Percentiles rank a stretch among this genome's conserved stretches.
phyloP scores from a whole-genome alignment of 2,888 invertebrate genomes.

The Dorcus parallelipipedus region DNA sequence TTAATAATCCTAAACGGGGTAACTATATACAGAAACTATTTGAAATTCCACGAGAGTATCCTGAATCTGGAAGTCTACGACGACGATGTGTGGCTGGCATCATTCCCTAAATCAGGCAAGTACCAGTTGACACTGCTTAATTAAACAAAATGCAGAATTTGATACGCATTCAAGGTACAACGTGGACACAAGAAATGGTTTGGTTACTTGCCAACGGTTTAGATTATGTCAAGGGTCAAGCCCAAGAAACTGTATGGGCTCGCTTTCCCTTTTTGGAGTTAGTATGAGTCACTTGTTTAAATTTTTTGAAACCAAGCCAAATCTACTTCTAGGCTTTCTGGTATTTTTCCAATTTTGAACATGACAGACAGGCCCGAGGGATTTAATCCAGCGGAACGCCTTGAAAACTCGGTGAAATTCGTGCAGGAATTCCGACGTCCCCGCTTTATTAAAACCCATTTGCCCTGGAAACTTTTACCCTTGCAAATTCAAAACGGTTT shows the following conservation, averaged over 20 bases:
- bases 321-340: too few relatives aligned
- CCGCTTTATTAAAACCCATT: conserved; percentile 24
- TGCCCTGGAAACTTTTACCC: conserved; percentile 25
- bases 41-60: conserved; percentile 30
- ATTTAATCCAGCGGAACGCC: conserved; percentile 2
- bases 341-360: background rate
- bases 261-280: conserved; percentile 72
- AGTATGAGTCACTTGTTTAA: conserved; percentile 37
- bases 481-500: conserved; percentile 34
- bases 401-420: conserved; percentile 3
- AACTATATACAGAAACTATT: too few relatives aligned
- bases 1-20: too few relatives aligned
- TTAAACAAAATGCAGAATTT: background rate
- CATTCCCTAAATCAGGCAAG: conserved; percentile 53
- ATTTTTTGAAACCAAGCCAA: conserved; percentile 14
- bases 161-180: conserved; percentile 54
- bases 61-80: conserved; percentile 47
- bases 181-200: conserved; percentile 70
- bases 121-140: background rate
- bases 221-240: conserved; percentile 56
- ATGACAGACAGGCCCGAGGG: background rate
- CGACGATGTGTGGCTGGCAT: conserved; percentile 52
- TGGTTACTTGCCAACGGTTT: conserved; percentile 61
- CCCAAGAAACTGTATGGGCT: conserved; percentile 52
- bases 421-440: background rate